Conservation (phyloP, 2,113 vertebrate species). For the Ramphastos sulfuratus region DNA sequence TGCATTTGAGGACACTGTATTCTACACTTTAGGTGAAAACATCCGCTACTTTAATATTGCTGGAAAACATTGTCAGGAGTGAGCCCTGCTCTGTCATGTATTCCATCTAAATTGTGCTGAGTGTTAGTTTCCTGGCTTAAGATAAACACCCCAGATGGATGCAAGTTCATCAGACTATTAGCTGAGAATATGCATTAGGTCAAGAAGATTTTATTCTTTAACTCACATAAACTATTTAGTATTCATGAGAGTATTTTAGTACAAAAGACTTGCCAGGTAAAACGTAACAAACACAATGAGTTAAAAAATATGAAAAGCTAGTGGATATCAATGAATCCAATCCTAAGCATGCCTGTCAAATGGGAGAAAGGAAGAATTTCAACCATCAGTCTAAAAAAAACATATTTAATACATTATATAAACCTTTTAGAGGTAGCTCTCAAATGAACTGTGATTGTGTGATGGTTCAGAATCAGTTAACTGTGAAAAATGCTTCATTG, state of each 20-base stretch:
- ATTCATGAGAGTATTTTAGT: background rate
- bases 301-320: background rate
- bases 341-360: background rate
- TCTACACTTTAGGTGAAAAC: slow-evolving; percentile 62
- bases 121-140: slow-evolving; percentile 60
- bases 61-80: slow-evolving; percentile 44
- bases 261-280: background rate
- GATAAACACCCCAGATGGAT: slow-evolving; percentile 44
- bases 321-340: background rate
- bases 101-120: slow-evolving; percentile 54
- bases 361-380: background rate
- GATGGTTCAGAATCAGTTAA: background rate
- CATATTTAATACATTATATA: background rate
- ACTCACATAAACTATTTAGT: background rate
- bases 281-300: background rate
- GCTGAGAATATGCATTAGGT: background rate
- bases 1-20: slow-evolving; percentile 40
- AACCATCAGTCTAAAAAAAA: background rate
- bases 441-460: background rate
- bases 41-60: slow-evolving; percentile 44
- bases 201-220: background rate
- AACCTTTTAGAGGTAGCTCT: background rate
- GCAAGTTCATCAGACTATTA: background rate
- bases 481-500: background rate
- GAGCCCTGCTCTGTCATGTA: slow-evolving; percentile 39